These are phyloP conservation scores for Opisthocomus hoazin DNA, from an alignment of 2,113 vertebrate species.

Conservation along the genomic window DNA sequence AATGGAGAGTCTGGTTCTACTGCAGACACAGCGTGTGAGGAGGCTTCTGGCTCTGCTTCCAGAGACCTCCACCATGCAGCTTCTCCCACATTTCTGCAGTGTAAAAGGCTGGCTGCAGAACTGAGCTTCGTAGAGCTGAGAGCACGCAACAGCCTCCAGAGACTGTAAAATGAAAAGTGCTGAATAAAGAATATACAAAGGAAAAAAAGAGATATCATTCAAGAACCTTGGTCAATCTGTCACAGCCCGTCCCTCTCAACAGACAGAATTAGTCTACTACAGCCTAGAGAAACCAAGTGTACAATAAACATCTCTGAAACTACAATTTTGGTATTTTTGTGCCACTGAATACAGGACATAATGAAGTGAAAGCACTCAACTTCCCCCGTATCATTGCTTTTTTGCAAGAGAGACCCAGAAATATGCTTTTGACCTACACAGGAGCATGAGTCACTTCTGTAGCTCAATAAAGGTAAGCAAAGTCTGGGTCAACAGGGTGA, in stretches of 20 bases:
- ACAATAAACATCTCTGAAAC: neutral
- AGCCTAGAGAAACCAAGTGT: neutral
- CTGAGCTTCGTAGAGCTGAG: neutral
- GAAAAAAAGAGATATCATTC: neutral
- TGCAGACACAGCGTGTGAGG: neutral
- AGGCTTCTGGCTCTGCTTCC: neutral
- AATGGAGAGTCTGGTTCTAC: neutral
- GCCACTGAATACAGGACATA: neutral
- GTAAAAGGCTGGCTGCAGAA: neutral
- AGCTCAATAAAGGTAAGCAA: neutral
- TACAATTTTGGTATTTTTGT: neutral
- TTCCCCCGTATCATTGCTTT: neutral
- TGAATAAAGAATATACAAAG: neutral
- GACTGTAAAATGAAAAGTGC: neutral
- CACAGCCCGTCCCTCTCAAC: fast-evolving
- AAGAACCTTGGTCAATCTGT: neutral
- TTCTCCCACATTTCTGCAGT: neutral
- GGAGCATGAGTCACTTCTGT: neutral
- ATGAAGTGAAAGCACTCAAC: neutral
- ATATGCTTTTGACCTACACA: neutral
- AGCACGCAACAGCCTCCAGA: neutral
- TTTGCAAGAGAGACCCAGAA: neutral
- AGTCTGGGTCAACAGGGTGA: neutral
- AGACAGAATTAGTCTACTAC: neutral
- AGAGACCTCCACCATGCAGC: neutral